Evolutionary conservation across 2,113 vertebrate genomes (phyloP), one percentile per base, ranked within the genome.

Genomic region (Lamprotornis superbus): DNA sequence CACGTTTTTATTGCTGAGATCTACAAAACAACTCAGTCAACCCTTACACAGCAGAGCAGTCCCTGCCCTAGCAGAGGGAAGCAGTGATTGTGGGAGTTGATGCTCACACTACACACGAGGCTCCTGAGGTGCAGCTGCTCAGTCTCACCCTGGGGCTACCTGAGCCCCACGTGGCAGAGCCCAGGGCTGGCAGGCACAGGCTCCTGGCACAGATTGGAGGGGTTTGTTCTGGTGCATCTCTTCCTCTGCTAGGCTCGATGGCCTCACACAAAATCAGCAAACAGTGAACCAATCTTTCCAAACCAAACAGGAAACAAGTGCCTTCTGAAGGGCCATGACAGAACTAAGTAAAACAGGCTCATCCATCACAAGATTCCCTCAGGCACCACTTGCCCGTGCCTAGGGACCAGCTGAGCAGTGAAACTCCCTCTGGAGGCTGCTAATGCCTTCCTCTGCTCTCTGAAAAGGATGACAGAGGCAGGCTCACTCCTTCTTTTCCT

Each of bases 391-490:
- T 88, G 57, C 49, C 61, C 5, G 9, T 5, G 69, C 69, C 78
- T 49, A 27, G 70, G 88, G 78, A 89, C 15, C 71, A 77, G 85
- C 63, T 56, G 95, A 93, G 92, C 86, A 80, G 30, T 70, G 78
- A 83, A 93, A 95, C 93, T 97, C 95, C 95, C 95, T 95, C 95
- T 95, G 92, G 92, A 96, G 95, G 94, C 53, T 94, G 90, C 91
- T 70, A 60, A 84, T 42, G 73, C 74, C 70, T 78, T 90, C 87
- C 78, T 95, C 63, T 63, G 87, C 84, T 80, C 76, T 86, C 76
- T 23, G 57, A 27, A 63, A 96, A 55, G 40, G 79, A 90, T 70
- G 50, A 59, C 76, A 61, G 80, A 90, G 69, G 57, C 64, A 52
- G 40, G 56, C 61, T 94, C 6, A 0, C 64, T 85, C 85, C 50